phyloP scores from a whole-genome alignment of 2,888 invertebrate species.

The Drymonia ruficornis region DNA sequence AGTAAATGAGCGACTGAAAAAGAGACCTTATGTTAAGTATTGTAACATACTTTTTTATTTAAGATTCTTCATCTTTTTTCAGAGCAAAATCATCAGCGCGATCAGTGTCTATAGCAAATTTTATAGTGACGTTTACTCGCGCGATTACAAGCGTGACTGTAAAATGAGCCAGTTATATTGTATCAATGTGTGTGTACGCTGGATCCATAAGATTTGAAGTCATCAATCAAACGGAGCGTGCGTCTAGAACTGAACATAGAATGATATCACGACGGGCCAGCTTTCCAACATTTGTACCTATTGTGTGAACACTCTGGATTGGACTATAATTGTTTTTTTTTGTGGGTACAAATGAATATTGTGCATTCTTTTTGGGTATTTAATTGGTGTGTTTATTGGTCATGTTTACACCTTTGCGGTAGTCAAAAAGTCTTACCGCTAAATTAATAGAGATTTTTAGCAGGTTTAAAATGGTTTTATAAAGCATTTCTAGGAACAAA shows the following conservation, averaged over 20 bases:
- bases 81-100: slow-evolving; percentile 39
- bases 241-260: slow-evolving; percentile 82
- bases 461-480: too few relatives aligned
- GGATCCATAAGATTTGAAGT: slow-evolving; percentile 83
- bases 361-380: slow-evolving; percentile 1
- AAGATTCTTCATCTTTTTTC: slow-evolving; percentile 18
- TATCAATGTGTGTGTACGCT: slow-evolving; percentile 29
- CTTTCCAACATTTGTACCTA: slow-evolving; percentile 41
- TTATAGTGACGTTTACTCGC: too few relatives aligned
- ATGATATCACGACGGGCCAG: slow-evolving; percentile 75
- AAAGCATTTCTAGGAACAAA: too few relatives aligned
- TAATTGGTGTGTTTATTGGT: too few relatives aligned
- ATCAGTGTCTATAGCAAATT: slow-evolving; percentile 5
- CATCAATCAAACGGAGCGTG: slow-evolving; percentile 82
- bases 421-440: too few relatives aligned
- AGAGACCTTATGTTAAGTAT: too few relatives aligned
- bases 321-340: neutral
- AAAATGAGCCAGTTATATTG: too few relatives aligned
- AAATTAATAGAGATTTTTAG: too few relatives aligned
- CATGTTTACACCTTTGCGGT: too few relatives aligned
- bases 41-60: too few relatives aligned
- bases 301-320: slow-evolving; percentile 42
- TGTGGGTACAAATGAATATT: neutral
- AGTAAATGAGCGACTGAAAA: neutral
- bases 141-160: too few relatives aligned